A percentile compares a stretch with the other conserved stretches of the same genome.
Conservation (phyloP, 2,797 vertebrate species). For the Lagocephalus sceleratus region DNA sequence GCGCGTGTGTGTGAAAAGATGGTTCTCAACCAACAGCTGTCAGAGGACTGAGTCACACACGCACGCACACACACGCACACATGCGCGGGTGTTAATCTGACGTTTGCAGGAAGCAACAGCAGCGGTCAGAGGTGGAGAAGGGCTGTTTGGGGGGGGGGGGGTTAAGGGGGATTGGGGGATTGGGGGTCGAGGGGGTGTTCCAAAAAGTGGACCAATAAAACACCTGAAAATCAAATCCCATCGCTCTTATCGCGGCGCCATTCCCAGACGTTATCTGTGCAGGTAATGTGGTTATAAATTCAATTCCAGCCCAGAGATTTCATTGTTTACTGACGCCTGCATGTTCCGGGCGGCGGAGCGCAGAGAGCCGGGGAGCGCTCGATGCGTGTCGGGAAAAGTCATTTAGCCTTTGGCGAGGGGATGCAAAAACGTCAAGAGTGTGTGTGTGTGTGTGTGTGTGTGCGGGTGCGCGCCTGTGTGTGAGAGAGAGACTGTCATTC, state of each 20-base stretch:
- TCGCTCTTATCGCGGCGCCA: constrained; percentile 94
- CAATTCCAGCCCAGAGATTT: constrained; percentile 88
- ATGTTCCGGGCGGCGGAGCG: constrained; percentile 65
- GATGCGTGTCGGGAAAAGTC: constrained; percentile 78
- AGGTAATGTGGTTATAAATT: constrained; percentile 98
- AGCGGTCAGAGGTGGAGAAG: constrained; percentile 1
- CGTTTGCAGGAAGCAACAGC: constrained; percentile 51
- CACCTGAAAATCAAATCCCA: constrained; percentile 88
- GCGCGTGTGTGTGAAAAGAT: constrained; percentile 41
- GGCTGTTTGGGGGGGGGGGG: neutral
- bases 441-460: constrained; percentile 3
- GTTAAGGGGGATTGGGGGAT: too few relatives aligned
- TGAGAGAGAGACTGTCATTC: constrained; percentile 49
- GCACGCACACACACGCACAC: constrained; percentile 20
- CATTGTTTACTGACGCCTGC: constrained; percentile 90
- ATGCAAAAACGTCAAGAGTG: constrained; percentile 64
- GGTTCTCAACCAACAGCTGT: constrained; percentile 81
- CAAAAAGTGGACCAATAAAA: constrained; percentile 73
- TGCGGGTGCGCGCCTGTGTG: neutral
- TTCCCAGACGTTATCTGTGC: constrained; percentile 90
- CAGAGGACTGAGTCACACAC: constrained; percentile 50
- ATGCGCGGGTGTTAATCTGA: constrained; percentile 22
- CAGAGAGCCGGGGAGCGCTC: constrained; percentile 68
- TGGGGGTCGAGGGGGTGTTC: constrained; percentile 22
- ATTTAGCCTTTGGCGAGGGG: constrained; percentile 68